A percentile compares a stretch with the other conserved stretches of the same genome.
Conservation (phyloP, 2,888 invertebrate species). For the Torymus aiolomorphi region DNA sequence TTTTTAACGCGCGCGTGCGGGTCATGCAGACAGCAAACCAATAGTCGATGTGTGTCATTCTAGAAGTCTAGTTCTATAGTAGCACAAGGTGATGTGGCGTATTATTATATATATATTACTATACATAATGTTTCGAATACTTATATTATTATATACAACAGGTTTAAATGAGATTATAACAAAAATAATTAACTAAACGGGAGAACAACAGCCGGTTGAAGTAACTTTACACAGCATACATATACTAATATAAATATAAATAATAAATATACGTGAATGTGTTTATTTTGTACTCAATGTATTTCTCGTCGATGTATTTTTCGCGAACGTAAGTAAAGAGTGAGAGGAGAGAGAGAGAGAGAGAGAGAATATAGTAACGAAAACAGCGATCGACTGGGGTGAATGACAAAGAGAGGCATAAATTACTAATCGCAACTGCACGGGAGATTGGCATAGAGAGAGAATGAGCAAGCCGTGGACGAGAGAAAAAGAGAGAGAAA, state of each 20-base stretch:
- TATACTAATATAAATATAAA: slow-evolving; percentile 18
- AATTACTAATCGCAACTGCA: no score
- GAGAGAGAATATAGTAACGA: background rate
- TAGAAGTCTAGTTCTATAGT: slow-evolving; percentile 46
- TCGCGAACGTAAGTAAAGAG: slow-evolving; percentile 50
- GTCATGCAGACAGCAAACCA: slow-evolving; percentile 38
- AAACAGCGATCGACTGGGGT: no score
- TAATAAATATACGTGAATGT: slow-evolving; percentile 61
- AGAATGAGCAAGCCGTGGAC: no score
- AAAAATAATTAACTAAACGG: slow-evolving; percentile 15
- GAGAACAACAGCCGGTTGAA: no score
- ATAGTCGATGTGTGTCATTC: slow-evolving; percentile 49
- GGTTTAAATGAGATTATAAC: background rate
- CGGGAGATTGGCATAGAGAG: no score
- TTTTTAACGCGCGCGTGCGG: slow-evolving; percentile 33
- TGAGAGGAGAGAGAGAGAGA: background rate
- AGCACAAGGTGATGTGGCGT: slow-evolving; percentile 45
- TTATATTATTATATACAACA: slow-evolving; percentile 36
- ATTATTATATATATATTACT: slow-evolving; percentile 25
- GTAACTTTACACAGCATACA: slow-evolving; percentile 37
- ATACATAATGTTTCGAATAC: slow-evolving; percentile 43
- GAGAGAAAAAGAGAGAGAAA: background rate
- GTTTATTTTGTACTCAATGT: slow-evolving; percentile 70
- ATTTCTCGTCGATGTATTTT: slow-evolving; percentile 69
- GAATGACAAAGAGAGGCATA: no score